These are phyloP conservation scores for Urosaurus nigricauda DNA, from an alignment of 2,797 vertebrate species.

Conservation along the genomic window DNA sequence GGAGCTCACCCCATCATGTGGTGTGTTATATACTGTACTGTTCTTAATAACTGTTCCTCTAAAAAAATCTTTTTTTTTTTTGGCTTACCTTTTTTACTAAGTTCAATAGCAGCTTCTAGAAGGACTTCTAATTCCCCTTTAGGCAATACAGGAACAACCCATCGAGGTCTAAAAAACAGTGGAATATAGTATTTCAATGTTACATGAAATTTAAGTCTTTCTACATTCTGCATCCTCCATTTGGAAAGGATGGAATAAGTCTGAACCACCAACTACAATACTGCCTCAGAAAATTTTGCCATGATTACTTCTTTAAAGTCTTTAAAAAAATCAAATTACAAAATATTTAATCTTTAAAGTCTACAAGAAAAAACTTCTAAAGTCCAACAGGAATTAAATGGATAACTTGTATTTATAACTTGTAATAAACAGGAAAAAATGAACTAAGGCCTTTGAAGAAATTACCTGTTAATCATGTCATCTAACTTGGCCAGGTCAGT, in stretches of 20 bases:
- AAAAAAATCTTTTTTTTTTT: conserved; percentile 32
- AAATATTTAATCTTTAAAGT: no score
- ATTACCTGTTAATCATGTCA: conserved; percentile 99
- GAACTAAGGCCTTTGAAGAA: background rate
- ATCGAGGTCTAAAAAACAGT: conserved; percentile 89
- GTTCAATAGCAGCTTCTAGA: conserved; percentile 99
- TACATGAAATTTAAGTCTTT: background rate
- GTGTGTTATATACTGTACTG: background rate
- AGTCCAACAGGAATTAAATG: background rate
- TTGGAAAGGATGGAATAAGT: background rate
- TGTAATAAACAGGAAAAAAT: background rate
- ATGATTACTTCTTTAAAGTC: background rate
- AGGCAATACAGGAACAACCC: conserved; percentile 99
- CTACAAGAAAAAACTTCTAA: background rate
- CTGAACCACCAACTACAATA: background rate
- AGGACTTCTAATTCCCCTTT: conserved; percentile 99
- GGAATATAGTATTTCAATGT: conserved; percentile 35
- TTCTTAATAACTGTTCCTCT: background rate
- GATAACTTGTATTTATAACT: background rate
- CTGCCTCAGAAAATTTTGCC: background rate
- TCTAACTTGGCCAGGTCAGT: conserved; percentile 99
- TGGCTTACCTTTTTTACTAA: conserved; percentile 98
- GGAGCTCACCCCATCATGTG: no score
- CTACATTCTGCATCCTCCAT: conserved; percentile 22
- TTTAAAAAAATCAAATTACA: no score